phyloP scores from a whole-genome alignment of 2,113 vertebrate genomes.

The Carassius carassius region DNA sequence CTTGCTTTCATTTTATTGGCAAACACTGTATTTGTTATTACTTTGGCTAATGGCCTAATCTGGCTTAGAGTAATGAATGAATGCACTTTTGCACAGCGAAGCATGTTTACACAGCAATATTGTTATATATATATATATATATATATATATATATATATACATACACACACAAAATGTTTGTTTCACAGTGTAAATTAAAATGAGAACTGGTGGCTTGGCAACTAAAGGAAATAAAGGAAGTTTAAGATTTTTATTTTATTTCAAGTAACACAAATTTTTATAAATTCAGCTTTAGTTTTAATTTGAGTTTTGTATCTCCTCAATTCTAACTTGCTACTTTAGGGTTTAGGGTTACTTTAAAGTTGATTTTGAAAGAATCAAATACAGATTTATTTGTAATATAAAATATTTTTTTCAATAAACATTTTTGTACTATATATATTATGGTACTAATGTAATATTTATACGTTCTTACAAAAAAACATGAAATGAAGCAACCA shows the following conservation, averaged over 20 bases:
- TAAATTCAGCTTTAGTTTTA: no score
- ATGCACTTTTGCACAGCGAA: constrained; percentile 20
- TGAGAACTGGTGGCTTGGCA: no score
- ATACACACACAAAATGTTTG: no score
- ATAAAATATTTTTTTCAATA: background rate
- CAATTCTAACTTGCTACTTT: background rate
- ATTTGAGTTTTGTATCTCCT: no score
- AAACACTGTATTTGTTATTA: constrained; percentile 47
- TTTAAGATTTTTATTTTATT: no score
- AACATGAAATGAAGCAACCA: no score
- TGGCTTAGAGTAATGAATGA: constrained; percentile 55
- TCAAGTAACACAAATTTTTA: no score
- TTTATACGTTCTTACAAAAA: background rate
- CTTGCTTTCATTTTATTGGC: constrained; percentile 48
- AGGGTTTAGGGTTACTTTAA: no score
- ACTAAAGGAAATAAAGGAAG: no score
- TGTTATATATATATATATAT: no score
- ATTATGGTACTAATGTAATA: background rate
- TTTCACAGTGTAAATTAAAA: no score
- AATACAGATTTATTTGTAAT: background rate
- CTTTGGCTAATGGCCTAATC: constrained; percentile 56
- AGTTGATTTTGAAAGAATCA: background rate
- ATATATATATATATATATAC: no score
- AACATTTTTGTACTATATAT: background rate
- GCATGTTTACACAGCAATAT: constrained; percentile 29